Evolutionary conservation across 2,113 vertebrate genomes (phyloP).

Genomic region (Macroglossus sobrinus): DNA sequence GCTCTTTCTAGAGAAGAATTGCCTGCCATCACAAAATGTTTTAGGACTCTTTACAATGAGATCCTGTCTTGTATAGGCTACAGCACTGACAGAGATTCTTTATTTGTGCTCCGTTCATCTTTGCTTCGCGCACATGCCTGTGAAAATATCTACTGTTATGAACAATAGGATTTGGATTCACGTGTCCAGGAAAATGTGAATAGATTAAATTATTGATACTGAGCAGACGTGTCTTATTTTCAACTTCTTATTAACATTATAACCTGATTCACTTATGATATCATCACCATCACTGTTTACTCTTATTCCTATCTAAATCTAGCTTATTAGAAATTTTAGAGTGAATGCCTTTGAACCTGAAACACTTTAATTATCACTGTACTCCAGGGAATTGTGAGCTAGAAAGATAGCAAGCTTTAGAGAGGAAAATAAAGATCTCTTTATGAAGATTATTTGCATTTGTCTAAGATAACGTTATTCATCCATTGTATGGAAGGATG

Average conservation of each 20-base stretch:
- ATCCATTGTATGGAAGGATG: slow-evolving; percentile 5
- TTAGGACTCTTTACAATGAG: slow-evolving; percentile 11
- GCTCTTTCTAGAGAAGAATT: not conserved
- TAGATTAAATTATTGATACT: not conserved
- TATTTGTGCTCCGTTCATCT: not conserved
- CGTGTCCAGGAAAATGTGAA: slow-evolving; percentile 3
- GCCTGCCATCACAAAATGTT: not conserved
- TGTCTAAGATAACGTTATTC: slow-evolving; percentile 44
- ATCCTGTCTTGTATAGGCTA: not conserved
- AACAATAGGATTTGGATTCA: not conserved
- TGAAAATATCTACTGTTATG: not conserved
- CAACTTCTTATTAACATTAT: slow-evolving; percentile 24
- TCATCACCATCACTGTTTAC: not conserved
- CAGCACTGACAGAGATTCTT: not conserved
- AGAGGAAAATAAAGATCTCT: slow-evolving; percentile 49
- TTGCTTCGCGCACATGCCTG: not conserved
- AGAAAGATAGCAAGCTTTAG: slow-evolving; percentile 2
- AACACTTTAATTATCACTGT: slow-evolving; percentile 52
- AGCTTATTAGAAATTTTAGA: slow-evolving; percentile 49
- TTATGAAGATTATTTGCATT: slow-evolving; percentile 51
- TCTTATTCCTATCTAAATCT: slow-evolving; percentile 14
- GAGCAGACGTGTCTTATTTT: slow-evolving; percentile 32
- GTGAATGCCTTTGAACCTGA: slow-evolving; percentile 39
- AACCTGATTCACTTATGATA: slow-evolving; percentile 37
- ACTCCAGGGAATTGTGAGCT: slow-evolving; percentile 5